A percentile compares a stretch with the other conserved stretches of the same genome.
Conservation (phyloP, 2,113 vertebrate genomes). For the Crotalus tigris region DNA sequence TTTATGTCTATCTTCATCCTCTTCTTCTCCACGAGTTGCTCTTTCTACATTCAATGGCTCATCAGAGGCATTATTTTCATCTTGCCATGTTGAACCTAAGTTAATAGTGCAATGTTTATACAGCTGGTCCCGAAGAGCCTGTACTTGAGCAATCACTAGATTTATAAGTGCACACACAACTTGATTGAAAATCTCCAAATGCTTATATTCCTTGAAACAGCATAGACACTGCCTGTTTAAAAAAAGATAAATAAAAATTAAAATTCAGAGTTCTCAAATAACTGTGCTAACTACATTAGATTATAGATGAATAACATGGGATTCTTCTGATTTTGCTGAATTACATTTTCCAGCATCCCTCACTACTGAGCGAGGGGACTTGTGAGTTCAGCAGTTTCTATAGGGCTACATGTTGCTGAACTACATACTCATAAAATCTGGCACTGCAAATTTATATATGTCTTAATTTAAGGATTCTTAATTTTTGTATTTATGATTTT, state of each 20-base stretch:
- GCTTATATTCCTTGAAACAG: constrained; percentile 99
- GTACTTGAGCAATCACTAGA: constrained; percentile 95
- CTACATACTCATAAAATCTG: neutral
- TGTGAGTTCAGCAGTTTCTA: neutral
- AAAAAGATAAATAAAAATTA: neutral
- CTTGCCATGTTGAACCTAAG: constrained; percentile 78
- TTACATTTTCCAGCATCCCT: neutral
- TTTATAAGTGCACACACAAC: constrained; percentile 98
- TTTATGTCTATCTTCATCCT: constrained; percentile 67
- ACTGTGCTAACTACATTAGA: neutral
- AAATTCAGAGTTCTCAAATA: neutral
- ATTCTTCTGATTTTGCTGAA: neutral
- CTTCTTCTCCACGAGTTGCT: constrained; percentile 84
- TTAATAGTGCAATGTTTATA: constrained; percentile 79
- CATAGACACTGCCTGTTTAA: constrained; percentile 92
- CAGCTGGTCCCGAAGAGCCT: constrained; percentile 80
- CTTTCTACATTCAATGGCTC: constrained; percentile 90
- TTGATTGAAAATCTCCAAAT: constrained; percentile 99
- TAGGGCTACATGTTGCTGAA: neutral
- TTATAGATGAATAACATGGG: neutral
- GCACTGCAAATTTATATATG: neutral
- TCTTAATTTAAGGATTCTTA: neutral
- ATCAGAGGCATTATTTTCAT: constrained; percentile 77
- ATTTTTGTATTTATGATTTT: neutral
- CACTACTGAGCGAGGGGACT: neutral